phyloP scores from a whole-genome alignment of 2,888 invertebrate genomes.

The Deilephila porcellus region DNA sequence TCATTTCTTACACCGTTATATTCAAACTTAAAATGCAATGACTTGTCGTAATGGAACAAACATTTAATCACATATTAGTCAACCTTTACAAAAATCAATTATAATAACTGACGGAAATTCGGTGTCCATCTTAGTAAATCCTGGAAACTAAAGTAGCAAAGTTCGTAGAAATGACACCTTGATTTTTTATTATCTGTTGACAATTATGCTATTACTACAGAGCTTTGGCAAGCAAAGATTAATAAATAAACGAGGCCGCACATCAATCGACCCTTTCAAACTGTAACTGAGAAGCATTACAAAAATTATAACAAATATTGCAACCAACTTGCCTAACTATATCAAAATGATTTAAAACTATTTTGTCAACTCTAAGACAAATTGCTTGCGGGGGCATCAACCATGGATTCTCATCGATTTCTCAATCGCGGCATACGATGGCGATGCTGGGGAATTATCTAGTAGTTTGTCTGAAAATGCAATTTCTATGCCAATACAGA shows the following conservation, averaged over 20 bases:
- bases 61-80: too few species aligned
- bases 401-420: conserved; percentile 14
- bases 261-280: neutral
- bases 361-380: conserved; percentile 19
- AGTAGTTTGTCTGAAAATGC: neutral
- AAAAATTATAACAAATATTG: conserved; percentile 3
- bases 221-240: neutral
- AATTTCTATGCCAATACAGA: neutral
- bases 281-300: neutral
- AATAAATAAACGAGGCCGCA: neutral
- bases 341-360: conserved; percentile 1
- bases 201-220: too few species aligned
- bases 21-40: too few species aligned
- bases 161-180: too few species aligned
- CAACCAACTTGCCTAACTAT: conserved; percentile 8
- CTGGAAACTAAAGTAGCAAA: too few species aligned
- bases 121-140: too few species aligned
- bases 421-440: neutral
- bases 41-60: too few species aligned
- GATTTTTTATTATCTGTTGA: too few species aligned
- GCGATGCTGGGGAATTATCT: neutral
- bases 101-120: too few species aligned
- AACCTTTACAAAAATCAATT: too few species aligned
- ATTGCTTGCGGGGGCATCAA: neutral
- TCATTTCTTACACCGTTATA: too few species aligned